These are phyloP conservation scores for Rhyacophila brunnea DNA, from an alignment of 1,140 invertebrate species.

Conservation along the genomic window DNA sequence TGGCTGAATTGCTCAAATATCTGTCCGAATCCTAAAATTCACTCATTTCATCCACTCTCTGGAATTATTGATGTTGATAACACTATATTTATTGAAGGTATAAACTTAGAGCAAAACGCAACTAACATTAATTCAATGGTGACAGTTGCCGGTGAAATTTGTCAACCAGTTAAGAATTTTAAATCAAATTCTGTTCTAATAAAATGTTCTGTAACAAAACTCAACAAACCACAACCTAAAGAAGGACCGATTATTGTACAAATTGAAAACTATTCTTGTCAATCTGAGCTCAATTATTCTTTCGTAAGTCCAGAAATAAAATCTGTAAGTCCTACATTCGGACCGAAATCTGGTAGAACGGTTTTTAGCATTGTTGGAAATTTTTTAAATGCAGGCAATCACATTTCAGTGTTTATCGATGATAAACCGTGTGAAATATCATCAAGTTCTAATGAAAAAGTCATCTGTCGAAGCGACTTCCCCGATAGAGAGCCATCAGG, in stretches of 20 bases:
- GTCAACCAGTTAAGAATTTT: slow-evolving; percentile 82
- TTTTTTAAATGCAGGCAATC: slow-evolving; percentile 93
- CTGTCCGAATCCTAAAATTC: slow-evolving; percentile 88
- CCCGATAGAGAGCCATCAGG: slow-evolving; percentile 64
- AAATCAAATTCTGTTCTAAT: slow-evolving; percentile 88
- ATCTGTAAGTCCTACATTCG: slow-evolving; percentile 81
- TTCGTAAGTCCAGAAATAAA: slow-evolving; percentile 86
- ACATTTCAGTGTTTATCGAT: slow-evolving; percentile 86
- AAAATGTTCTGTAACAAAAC: slow-evolving; percentile 88
- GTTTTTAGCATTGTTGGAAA: slow-evolving; percentile 83
- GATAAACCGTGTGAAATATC: slow-evolving; percentile 82
- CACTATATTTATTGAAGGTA: slow-evolving; percentile 91
- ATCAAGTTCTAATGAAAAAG: slow-evolving; percentile 73
- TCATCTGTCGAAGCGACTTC: slow-evolving; percentile 81
- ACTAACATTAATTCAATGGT: slow-evolving; percentile 90
- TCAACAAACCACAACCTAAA: slow-evolving; percentile 70
- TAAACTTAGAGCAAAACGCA: slow-evolving; percentile 95
- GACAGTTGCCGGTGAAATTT: slow-evolving; percentile 82
- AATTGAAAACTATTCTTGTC: slow-evolving; percentile 84
- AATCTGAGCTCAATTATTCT: slow-evolving; percentile 78
- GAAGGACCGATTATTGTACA: slow-evolving; percentile 85
- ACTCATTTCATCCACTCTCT: slow-evolving; percentile 74
- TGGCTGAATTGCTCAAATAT: slow-evolving; percentile 89
- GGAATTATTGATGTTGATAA: slow-evolving; percentile 94
- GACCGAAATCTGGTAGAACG: slow-evolving; percentile 92